Evolutionary conservation across 1,140 invertebrate genomes (phyloP), one percentile per base, ranked within the genome.

Genomic region (Periplaneta americana): DNA sequence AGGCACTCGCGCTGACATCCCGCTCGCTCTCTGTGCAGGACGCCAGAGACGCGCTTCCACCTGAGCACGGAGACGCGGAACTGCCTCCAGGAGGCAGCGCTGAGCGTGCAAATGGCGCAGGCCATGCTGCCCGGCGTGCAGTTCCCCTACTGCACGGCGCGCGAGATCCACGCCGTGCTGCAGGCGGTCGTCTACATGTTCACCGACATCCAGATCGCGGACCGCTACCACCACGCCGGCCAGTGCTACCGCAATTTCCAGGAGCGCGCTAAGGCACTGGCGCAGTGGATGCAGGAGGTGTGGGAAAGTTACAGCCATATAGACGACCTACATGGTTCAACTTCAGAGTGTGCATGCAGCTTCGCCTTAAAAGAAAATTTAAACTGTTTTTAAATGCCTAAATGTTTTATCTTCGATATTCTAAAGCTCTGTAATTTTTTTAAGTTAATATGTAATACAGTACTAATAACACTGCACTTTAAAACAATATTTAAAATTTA

Each of bases 231-330:
- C 33, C 90, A 92, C 84, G 90, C 91, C 0, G 80, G 86, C 0
- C 84, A 88, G n/a, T 90, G 89, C 81, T 92, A 91, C 86, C 86
- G 85, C 79, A 88, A 87, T 17, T 92, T 91, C 28, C 88, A 90
- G 80, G 87, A 89, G 81, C 86, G 92, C 82, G 86, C 89, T 5
- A 86, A 87, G 17, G 90, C 91, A 0, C 84, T 93, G 0, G 85
- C 90, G 22, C 90, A 92, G 82, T 93, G 92, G 92, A 91, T 93
- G 84, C 90, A 92, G 82, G 88, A 91, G 84, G 90, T 91, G 79
- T 31, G 66, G n/a, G n/a, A n/a, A n/a, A n/a, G n/a, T n/a, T n/a
- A n/a, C n/a, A n/a, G n/a, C n/a, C n/a, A n/a, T n/a, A n/a, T n/a
- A n/a, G n/a, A n/a, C n/a, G n/a, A n/a, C n/a, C n/a, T n/a, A n/a